These are phyloP conservation scores for Sinohyriopsis cumingii DNA, from an alignment of 2,888 invertebrate species.

Conservation along the genomic window DNA sequence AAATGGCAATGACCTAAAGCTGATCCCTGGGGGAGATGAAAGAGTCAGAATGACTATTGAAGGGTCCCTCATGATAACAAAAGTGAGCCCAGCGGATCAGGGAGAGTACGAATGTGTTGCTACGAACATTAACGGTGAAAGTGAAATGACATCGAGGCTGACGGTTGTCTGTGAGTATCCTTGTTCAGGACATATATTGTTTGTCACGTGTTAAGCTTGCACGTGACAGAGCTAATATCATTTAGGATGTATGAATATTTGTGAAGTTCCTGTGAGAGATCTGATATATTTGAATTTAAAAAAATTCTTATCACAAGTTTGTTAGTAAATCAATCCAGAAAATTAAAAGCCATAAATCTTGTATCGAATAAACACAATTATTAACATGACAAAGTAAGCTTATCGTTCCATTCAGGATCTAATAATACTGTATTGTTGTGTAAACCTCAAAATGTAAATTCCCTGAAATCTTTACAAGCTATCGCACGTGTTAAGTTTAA, in stretches of 20 bases:
- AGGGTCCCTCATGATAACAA: constrained; percentile 87
- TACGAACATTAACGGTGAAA: constrained; percentile 48
- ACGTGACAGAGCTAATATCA: neutral
- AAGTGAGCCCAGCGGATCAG: constrained; percentile 43
- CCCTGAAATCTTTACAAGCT: too few relatives aligned
- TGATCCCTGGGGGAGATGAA: constrained; percentile 12
- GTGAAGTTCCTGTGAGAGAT: neutral
- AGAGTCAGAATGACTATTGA: constrained; percentile 51
- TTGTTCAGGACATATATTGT: neutral
- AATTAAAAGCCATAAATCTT: too few relatives aligned
- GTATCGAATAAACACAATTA: too few relatives aligned
- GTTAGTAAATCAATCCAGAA: too few relatives aligned
- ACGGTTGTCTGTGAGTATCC: constrained; percentile 22
- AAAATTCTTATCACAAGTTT: too few relatives aligned
- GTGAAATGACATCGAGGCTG: constrained; percentile 18
- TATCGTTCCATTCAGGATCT: too few relatives aligned
- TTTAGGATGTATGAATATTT: neutral
- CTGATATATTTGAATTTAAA: too few relatives aligned
- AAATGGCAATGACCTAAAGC: constrained; percentile 76
- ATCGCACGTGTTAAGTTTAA: too few relatives aligned
- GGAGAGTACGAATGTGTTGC: constrained; percentile 64
- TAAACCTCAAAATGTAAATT: too few relatives aligned
- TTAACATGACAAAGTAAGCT: too few relatives aligned
- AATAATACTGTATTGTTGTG: too few relatives aligned
- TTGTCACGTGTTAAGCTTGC: neutral